A percentile compares a stretch with the other conserved stretches of the same genome.
Evolutionary conservation across 2,113 vertebrate species (phyloP).

Genomic region (Cyanoramphus novaezelandiae): DNA sequence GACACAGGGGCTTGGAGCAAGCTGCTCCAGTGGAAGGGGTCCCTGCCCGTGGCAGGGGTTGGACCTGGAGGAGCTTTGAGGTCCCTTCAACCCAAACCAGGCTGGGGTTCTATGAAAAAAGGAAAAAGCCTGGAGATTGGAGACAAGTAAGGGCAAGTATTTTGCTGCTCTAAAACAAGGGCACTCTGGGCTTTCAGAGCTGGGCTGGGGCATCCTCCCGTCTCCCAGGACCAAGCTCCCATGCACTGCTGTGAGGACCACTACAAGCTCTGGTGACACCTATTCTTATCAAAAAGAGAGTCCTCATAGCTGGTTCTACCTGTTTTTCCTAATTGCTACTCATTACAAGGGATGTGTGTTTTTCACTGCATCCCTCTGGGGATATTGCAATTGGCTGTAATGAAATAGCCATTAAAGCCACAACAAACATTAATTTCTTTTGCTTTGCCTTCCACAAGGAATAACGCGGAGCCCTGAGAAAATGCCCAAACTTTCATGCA

Average conservation of each 20-base stretch:
- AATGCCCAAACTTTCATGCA: too few relatives aligned
- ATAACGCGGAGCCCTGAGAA: neutral
- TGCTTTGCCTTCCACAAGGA: neutral
- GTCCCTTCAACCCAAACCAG: neutral
- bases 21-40: neutral
- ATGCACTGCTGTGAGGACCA: neutral
- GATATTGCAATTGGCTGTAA: neutral
- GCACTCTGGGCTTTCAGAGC: neutral
- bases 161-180: neutral
- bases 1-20: neutral
- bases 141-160: neutral
- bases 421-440: neutral
- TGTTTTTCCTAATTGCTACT: neutral
- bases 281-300: neutral
- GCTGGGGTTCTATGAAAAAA: neutral
- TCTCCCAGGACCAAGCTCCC: neutral
- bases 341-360: neutral
- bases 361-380: neutral
- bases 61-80: neutral
- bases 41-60: neutral
- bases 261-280: neutral
- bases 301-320: neutral
- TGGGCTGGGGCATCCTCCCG: neutral
- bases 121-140: neutral
- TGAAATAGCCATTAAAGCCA: neutral